phyloP scores from a whole-genome alignment of 2,797 vertebrate genomes.

The Enteromius argenteus region DNA sequence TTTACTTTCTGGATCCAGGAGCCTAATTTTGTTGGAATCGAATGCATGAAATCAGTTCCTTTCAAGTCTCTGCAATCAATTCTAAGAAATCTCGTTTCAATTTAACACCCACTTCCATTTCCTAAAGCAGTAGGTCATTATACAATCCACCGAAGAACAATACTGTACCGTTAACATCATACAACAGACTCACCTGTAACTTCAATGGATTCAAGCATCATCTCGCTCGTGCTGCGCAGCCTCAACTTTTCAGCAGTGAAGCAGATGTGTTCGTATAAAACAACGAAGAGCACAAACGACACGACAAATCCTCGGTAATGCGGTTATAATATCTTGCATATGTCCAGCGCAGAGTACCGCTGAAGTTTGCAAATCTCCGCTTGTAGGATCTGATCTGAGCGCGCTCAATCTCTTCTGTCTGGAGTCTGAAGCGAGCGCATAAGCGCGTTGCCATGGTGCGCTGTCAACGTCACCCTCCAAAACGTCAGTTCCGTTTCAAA shows the following conservation, averaged over 20 bases:
- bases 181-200: conserved; percentile 72
- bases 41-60: background rate
- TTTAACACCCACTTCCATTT: background rate
- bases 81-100: background rate
- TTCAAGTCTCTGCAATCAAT: background rate
- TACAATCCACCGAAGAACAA: background rate
- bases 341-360: background rate
- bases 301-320: background rate
- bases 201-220: conserved; percentile 76
- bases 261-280: background rate
- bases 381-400: background rate
- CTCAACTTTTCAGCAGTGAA: conserved; percentile 6
- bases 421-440: background rate
- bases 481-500: conserved; percentile 49
- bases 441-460: conserved; percentile 57
- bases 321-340: background rate
- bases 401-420: background rate
- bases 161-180: background rate
- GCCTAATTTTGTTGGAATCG: background rate
- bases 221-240: conserved; percentile 20
- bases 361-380: conserved; percentile 6
- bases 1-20: background rate
- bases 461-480: conserved; percentile 37
- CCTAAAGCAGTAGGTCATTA: background rate
- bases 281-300: background rate